Evolutionary conservation across 1,140 invertebrate genomes (phyloP).

Genomic region (Lucilia cuprina): DNA sequence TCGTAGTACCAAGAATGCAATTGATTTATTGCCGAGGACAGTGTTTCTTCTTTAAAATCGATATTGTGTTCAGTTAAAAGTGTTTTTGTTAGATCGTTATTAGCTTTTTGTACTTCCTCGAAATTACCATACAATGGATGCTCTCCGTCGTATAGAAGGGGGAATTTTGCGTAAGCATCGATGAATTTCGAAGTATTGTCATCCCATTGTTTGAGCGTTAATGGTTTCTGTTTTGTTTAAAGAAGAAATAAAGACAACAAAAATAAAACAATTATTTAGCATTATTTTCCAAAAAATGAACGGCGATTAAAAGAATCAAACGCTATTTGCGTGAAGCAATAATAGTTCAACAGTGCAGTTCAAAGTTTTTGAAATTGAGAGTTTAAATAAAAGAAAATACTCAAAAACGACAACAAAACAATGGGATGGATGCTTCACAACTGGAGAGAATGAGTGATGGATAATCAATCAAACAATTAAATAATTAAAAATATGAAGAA

Average conservation of each 20-base stretch:
- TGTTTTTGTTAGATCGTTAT: constrained; percentile 13
- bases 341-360: too few species aligned
- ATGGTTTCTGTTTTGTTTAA: constrained; percentile 23
- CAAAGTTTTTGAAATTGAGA: background rate
- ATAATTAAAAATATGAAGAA: too few species aligned
- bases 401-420: background rate
- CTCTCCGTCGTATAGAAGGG: constrained; percentile 27
- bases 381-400: background rate
- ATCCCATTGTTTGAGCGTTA: constrained; percentile 16
- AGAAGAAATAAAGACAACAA: constrained; percentile 4
- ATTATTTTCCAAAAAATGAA: background rate
- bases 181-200: constrained; percentile 28
- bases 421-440: background rate
- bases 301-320: background rate
- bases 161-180: constrained; percentile 24
- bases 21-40: constrained; percentile 20
- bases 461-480: too few species aligned
- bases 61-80: constrained; percentile 29
- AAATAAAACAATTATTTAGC: constrained; percentile 8
- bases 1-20: constrained; percentile 37
- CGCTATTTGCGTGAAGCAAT: background rate
- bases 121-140: constrained; percentile 32
- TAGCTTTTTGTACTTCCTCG: constrained; percentile 2
- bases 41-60: constrained; percentile 25
- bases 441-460: too few species aligned